Evolutionary conservation across 2,888 invertebrate species (phyloP).

Genomic region (Drosophila meridiana): DNA sequence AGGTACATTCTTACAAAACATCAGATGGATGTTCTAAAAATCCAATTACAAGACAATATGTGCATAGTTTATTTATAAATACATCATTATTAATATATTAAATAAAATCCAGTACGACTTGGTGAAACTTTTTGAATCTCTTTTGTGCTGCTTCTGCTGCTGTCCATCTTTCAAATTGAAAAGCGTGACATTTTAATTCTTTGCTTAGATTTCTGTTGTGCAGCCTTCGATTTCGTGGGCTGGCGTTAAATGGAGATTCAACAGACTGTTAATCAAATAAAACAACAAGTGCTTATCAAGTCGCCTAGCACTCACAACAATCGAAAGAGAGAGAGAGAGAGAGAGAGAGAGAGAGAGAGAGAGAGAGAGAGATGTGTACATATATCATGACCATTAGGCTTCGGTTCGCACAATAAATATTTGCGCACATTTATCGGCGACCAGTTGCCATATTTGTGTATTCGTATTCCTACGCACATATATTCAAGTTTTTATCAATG

Average conservation of each 20-base stretch:
- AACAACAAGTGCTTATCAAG: constrained; percentile 18
- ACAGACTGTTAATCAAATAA: constrained; percentile 31
- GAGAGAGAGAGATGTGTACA: neutral
- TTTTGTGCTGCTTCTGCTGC: neutral
- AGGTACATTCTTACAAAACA: neutral
- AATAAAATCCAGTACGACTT: neutral
- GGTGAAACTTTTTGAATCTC: constrained; percentile 13
- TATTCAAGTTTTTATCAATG: constrained; percentile 64
- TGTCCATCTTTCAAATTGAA: constrained; percentile 6
- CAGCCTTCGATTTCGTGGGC: constrained; percentile 21
- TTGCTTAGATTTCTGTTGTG: constrained; percentile 14
- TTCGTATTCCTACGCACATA: constrained; percentile 27
- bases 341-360: neutral
- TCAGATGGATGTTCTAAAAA: neutral
- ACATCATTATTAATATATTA: neutral
- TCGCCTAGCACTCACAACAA: neutral
- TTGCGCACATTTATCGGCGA: constrained; percentile 50
- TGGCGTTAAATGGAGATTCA: constrained; percentile 39
- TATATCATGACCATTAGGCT: constrained; percentile 1
- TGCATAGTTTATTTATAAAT: neutral
- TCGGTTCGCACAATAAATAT: constrained; percentile 39
- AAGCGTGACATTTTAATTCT: constrained; percentile 48
- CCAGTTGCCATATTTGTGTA: constrained; percentile 58
- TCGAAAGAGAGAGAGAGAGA: neutral
- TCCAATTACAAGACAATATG: neutral